Conservation (phyloP, 2,888 invertebrate species). For the Scaptomyza cyrtandrae region DNA sequence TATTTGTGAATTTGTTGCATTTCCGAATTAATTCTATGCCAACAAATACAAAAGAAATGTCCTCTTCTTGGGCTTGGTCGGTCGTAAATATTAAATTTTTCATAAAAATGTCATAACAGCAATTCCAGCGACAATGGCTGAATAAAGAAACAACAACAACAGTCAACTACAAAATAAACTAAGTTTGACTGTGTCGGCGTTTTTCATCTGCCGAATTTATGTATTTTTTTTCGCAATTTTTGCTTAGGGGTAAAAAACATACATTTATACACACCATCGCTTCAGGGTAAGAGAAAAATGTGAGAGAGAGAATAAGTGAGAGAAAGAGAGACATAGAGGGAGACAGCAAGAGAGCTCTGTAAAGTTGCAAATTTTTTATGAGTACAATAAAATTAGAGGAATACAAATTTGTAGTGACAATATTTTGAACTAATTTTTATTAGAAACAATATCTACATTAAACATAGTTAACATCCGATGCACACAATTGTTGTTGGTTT, state of each 20-base stretch:
- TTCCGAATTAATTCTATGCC: conserved; percentile 51
- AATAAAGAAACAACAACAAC: conserved; percentile 39
- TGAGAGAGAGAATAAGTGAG: neutral
- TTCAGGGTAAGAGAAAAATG: conserved; percentile 13
- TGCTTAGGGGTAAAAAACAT: conserved; percentile 58
- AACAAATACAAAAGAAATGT: conserved; percentile 31
- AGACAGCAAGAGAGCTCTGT: neutral
- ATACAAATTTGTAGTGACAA: conserved; percentile 60
- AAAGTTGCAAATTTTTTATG: conserved; percentile 45
- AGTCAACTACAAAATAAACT: conserved; percentile 50
- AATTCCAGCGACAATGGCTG: conserved; percentile 66
- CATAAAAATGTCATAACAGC: conserved; percentile 82
- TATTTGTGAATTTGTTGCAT: conserved; percentile 50
- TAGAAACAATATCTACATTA: neutral
- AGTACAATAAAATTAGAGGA: conserved; percentile 49
- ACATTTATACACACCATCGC: conserved; percentile 26
- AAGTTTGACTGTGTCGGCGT: conserved; percentile 71
- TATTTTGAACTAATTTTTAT: conserved; percentile 67
- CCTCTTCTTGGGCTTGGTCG: conserved; percentile 58
- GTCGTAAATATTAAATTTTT: conserved; percentile 80
- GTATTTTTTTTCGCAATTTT: conserved; percentile 61
- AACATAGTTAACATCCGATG: neutral
- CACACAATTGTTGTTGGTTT: neutral
- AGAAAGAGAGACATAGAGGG: neutral
- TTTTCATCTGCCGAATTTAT: conserved; percentile 77